These are phyloP conservation scores for Drosophila albomicans DNA, from an alignment of 1,140 invertebrate genomes.

Conservation along the genomic window DNA sequence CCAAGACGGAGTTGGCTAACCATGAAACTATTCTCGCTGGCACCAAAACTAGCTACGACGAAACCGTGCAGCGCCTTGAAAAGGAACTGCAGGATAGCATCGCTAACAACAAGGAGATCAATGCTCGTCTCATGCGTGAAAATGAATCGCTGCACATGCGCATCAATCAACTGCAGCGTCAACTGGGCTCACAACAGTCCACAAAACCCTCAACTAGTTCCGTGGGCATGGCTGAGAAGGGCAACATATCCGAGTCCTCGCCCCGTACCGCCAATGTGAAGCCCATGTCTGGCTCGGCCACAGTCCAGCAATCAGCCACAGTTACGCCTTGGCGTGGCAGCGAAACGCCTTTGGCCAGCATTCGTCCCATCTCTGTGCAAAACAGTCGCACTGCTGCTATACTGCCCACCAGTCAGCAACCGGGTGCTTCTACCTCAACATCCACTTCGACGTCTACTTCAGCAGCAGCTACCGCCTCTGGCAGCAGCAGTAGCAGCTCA, in stretches of 20 bases:
- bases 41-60: slow-evolving; percentile 90
- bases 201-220: slow-evolving; percentile 89
- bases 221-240: slow-evolving; percentile 88
- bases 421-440: slow-evolving; percentile 53
- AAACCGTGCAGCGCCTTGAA: slow-evolving; percentile 89
- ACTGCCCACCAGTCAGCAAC: slow-evolving; percentile 88
- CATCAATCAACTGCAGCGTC: slow-evolving; percentile 91
- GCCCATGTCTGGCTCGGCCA: slow-evolving; percentile 92
- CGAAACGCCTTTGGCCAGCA: slow-evolving; percentile 95
- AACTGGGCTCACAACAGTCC: slow-evolving; percentile 90
- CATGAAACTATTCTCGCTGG: slow-evolving; percentile 87
- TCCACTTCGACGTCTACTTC: slow-evolving; percentile 69
- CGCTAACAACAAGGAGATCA: slow-evolving; percentile 88
- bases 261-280: slow-evolving; percentile 95
- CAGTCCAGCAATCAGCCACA: slow-evolving; percentile 86
- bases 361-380: slow-evolving; percentile 94
- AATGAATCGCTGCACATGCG: slow-evolving; percentile 91
- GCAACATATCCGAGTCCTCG: slow-evolving; percentile 91
- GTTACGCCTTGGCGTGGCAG: slow-evolving; percentile 88
- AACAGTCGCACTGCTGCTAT: slow-evolving; percentile 91
- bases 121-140: slow-evolving; percentile 88
- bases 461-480: slow-evolving; percentile 52
- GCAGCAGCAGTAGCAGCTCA: slow-evolving; percentile 60
- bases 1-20: slow-evolving; percentile 85
- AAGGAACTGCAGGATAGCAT: slow-evolving; percentile 91